Conservation (phyloP, 2,113 vertebrate genomes). For the Otocyon megalotis region DNA sequence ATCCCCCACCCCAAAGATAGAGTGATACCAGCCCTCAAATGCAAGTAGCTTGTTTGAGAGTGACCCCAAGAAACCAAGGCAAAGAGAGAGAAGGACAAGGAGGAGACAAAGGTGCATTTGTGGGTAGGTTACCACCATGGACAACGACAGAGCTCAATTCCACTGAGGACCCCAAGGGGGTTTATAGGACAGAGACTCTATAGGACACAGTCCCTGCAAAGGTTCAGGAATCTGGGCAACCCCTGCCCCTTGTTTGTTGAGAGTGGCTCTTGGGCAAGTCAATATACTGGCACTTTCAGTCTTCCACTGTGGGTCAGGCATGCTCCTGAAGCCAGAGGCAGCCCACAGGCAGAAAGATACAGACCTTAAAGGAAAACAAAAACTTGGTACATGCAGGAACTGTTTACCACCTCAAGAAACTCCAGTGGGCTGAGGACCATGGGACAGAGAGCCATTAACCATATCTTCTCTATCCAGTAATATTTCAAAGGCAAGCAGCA, state of each 20-base stretch:
- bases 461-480: not conserved
- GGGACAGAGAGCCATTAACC: not conserved
- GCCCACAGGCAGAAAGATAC: not conserved
- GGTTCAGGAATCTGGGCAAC: not conserved
- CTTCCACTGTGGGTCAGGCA: not conserved
- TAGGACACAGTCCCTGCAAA: not conserved
- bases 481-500: not conserved
- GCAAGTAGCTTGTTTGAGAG: not conserved
- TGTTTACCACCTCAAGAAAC: not conserved
- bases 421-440: not conserved
- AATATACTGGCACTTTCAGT: not conserved
- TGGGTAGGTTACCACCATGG: not conserved
- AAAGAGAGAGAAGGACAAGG: not conserved
- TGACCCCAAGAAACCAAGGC: not conserved
- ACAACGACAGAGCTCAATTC: not conserved
- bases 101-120: not conserved
- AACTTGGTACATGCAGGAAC: not conserved
- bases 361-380: not conserved
- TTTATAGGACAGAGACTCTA: not conserved
- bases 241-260: not conserved
- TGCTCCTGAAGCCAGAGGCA: not conserved
- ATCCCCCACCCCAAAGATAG: not conserved
- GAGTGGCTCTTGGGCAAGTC: not conserved
- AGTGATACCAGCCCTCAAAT: not conserved
- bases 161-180: not conserved